A percentile compares a stretch with the other conserved stretches of the same genome.
Conservation (phyloP, 1,140 invertebrate genomes). For the Drosophila funebris region DNA sequence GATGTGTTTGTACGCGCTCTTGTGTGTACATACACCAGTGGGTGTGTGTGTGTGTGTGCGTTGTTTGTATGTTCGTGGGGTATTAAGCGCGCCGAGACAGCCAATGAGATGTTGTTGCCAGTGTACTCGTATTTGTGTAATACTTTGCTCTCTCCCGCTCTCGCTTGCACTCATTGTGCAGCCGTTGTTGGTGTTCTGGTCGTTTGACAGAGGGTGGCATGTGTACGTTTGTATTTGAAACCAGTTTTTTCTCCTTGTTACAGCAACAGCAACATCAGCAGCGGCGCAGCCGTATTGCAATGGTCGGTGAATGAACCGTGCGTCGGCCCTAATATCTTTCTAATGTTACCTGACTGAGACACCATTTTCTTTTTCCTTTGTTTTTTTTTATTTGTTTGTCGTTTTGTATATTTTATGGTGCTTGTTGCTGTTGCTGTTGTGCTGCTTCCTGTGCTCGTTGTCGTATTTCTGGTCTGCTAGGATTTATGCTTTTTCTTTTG, state of each 20-base stretch:
- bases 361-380: conserved; percentile 69
- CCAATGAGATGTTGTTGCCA: conserved; percentile 82
- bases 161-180: conserved; percentile 58
- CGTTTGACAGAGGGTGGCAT: conserved; percentile 66
- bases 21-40: conserved; percentile 1
- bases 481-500: conserved; percentile 80
- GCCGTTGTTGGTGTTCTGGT: conserved; percentile 42
- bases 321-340: conserved; percentile 61
- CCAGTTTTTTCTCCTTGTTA: conserved; percentile 61
- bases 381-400: conserved; percentile 29
- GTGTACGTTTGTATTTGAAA: conserved; percentile 58
- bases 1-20: conserved; percentile 15
- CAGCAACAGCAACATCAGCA: conserved; percentile 42
- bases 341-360: conserved; percentile 72
- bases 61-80: conserved; percentile 57
- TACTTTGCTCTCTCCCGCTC: conserved; percentile 49
- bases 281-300: conserved; percentile 74
- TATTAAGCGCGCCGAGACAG: conserved; percentile 67
- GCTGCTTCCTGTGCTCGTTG: conserved; percentile 17
- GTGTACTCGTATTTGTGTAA: conserved; percentile 69
- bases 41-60: conserved; percentile 38
- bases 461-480: conserved; percentile 66
- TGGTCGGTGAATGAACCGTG: conserved; percentile 82
- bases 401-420: conserved; percentile 37
- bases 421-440: conserved; percentile 36